Evolutionary conservation across 2,888 invertebrate species (phyloP), one percentile per base, ranked within the genome.

Genomic region (Copidosoma aretas): DNA sequence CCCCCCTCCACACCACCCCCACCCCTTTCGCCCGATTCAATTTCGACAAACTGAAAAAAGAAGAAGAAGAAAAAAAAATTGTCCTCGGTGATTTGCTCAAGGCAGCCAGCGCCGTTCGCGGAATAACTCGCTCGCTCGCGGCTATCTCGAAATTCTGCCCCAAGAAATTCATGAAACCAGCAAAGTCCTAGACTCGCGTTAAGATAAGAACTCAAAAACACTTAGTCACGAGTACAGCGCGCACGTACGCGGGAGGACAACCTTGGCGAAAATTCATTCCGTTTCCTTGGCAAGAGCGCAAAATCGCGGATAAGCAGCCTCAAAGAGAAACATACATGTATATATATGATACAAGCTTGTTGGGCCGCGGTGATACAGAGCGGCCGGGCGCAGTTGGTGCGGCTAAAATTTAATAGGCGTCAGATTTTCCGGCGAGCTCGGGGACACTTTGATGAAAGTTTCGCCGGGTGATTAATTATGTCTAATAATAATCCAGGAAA

Each of bases 361-460:
- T n/a, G n/a, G n/a, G n/a, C n/a, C n/a, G n/a, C n/a, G n/a, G n/a
- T n/a, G n/a, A n/a, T n/a, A n/a, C n/a, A 32, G 4, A 8, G 32
- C 32, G 32, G 32, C 32, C 32, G 32, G n/a, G n/a, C n/a, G n/a
- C n/a, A n/a, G 32, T 32, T 32, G 32, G 32, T 32, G 32, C 32
- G 32, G 32, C 32, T 32, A 60, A 41, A 67, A 67, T 67, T 71
- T 71, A 71, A 68, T 68, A 65, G 65, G 53, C 62, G 61, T 59
- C 64, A 58, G n/a, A n/a, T 60, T 66, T 57, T 49, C 58, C 62
- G 53, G 21, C 53, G 64, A 71, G 61, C 67, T 68, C 65, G 51
- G 49, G 32, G 53, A 62, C 71, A 65, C 62, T 65, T 71, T 65
- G 64, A 71, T 65, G 67, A 71, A 71, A 71, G 64, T 71, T 68